Evolutionary conservation across 2,797 vertebrate genomes (phyloP).

Genomic region (Moxostoma hubbsi): DNA sequence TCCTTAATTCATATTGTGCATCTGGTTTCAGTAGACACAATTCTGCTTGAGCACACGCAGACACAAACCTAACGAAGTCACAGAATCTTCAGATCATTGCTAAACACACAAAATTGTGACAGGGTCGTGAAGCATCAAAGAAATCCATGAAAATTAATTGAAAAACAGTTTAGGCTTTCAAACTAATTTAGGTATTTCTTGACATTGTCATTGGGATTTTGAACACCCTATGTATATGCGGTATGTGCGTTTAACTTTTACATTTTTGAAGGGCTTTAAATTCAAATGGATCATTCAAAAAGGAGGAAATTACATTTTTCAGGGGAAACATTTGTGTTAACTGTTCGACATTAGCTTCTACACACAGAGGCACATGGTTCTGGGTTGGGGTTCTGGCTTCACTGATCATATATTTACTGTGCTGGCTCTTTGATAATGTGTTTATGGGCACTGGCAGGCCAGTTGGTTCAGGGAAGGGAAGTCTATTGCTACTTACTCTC

Average conservation of each 20-base stretch:
- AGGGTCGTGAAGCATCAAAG: slow-evolving; percentile 41
- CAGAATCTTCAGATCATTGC: slow-evolving; percentile 8
- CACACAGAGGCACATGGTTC: slow-evolving; percentile 8
- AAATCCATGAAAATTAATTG: background rate
- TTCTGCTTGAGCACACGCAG: background rate
- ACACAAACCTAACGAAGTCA: background rate
- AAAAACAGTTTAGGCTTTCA: slow-evolving; percentile 33
- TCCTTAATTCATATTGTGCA: slow-evolving; percentile 28
- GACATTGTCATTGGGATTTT: slow-evolving; percentile 24
- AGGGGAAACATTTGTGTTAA: background rate
- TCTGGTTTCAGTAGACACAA: background rate
- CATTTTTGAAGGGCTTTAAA: background rate
- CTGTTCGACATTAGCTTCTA: background rate
- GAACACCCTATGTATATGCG: background rate
- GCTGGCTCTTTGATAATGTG: slow-evolving; percentile 60
- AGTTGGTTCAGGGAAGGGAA: slow-evolving; percentile 57
- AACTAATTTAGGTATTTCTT: slow-evolving; percentile 23
- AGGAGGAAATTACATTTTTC: background rate
- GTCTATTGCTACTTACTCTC: slow-evolving; percentile 60
- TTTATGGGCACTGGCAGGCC: slow-evolving; percentile 59
- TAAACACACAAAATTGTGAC: slow-evolving; percentile 12
- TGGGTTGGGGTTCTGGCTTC: slow-evolving; percentile 45
- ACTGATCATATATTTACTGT: slow-evolving; percentile 61
- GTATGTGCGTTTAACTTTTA: background rate
- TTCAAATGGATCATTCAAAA: background rate